Conservation (phyloP, 2,888 invertebrate genomes). For the Lithosia quadra region DNA sequence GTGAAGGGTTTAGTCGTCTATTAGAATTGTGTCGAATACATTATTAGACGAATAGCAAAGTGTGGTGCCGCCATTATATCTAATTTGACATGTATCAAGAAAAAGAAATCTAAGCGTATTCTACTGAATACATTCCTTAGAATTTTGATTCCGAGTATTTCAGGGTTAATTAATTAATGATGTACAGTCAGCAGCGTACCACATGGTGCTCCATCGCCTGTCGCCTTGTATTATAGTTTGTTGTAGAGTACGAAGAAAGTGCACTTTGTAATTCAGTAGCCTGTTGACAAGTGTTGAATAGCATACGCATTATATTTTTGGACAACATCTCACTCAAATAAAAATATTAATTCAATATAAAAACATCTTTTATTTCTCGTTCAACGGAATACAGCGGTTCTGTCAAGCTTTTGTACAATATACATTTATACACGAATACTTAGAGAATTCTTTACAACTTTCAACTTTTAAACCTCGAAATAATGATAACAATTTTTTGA, state of each 20-base stretch:
- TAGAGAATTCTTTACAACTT: conserved; percentile 21
- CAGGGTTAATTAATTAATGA: too few species aligned
- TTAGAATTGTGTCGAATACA: too few species aligned
- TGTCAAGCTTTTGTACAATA: conserved; percentile 38
- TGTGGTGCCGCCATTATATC: too few species aligned
- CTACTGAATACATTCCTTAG: too few species aligned
- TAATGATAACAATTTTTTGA: conserved; percentile 32
- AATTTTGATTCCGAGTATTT: too few species aligned
- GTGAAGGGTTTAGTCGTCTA: too few species aligned
- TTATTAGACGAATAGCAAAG: too few species aligned
- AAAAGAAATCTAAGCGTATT: too few species aligned
- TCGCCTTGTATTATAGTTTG: conserved; percentile 60
- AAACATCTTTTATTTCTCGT: conserved; percentile 62
- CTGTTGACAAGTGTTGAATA: conserved; percentile 74
- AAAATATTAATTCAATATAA: conserved; percentile 70
- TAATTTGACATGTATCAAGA: too few species aligned
- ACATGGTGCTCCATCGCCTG: conserved; percentile 23
- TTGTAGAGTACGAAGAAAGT: conserved; percentile 64
- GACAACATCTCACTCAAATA: conserved; percentile 80
- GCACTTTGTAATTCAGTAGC: conserved; percentile 77
- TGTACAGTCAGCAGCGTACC: conserved; percentile 10
- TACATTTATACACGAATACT: conserved; percentile 31
- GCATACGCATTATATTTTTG: conserved; percentile 83
- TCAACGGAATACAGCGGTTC: conserved; percentile 41
- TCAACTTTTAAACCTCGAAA: conserved; percentile 26